Evolutionary conservation across 2,888 invertebrate species (phyloP).

Genomic region (Trichopria drosophilae): DNA sequence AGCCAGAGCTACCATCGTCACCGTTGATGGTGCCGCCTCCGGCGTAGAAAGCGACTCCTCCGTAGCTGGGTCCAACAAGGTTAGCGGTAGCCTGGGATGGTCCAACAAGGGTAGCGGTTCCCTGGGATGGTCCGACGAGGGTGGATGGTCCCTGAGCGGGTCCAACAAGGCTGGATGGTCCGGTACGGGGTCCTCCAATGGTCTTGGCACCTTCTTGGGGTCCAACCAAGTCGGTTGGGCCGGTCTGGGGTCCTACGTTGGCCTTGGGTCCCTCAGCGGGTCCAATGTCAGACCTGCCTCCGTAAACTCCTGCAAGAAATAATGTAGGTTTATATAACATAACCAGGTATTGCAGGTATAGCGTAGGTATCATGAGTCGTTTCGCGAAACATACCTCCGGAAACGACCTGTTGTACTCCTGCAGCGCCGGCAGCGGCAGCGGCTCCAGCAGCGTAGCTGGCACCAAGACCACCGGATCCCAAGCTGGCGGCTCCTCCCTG

Average conservation of each 20-base stretch:
- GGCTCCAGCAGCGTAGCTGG: constrained; percentile 57
- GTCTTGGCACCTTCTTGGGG: constrained; percentile 57
- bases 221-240: constrained; percentile 56
- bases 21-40: constrained; percentile 57
- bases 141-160: constrained; percentile 56
- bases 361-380: not conserved
- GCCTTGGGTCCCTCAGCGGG: constrained; percentile 58
- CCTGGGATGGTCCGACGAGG: constrained; percentile 54
- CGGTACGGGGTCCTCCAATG: constrained; percentile 57
- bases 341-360: not conserved
- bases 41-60: constrained; percentile 55
- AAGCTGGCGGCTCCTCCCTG: constrained; percentile 57
- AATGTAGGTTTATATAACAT: not conserved
- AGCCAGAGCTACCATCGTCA: constrained; percentile 57
- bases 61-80: constrained; percentile 57
- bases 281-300: constrained; percentile 57
- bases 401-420: constrained; percentile 57
- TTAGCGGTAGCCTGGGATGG: constrained; percentile 56
- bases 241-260: constrained; percentile 57
- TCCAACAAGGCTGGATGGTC: constrained; percentile 55
- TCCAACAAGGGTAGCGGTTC: constrained; percentile 56
- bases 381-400: constrained; percentile 50
- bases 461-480: constrained; percentile 57
- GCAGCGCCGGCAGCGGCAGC: constrained; percentile 56
- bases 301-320: constrained; percentile 48